phyloP scores from a whole-genome alignment of 2,797 vertebrate genomes.

The Hydrophis major region DNA sequence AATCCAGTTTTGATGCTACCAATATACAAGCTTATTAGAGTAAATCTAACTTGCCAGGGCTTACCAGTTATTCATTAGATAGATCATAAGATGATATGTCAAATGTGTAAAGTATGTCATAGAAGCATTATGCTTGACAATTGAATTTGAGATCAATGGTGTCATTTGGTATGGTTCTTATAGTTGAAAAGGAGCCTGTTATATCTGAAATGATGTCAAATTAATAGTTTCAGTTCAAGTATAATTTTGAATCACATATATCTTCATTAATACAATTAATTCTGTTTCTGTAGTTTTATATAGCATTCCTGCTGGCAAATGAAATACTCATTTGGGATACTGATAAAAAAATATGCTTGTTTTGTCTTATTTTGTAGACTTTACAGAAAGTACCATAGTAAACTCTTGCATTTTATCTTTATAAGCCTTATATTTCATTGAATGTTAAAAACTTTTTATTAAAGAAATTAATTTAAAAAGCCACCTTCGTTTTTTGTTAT shows the following conservation, averaged over 20 bases:
- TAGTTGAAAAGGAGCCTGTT: neutral
- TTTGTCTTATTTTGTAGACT: slow-evolving; percentile 37
- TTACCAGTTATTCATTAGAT: neutral
- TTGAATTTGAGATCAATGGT: neutral
- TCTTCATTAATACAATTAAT: neutral
- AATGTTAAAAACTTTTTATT: neutral
- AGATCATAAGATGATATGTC: neutral
- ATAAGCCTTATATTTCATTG: neutral
- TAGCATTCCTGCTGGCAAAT: neutral
- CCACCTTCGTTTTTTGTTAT: neutral
- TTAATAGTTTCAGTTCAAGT: neutral
- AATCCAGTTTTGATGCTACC: neutral
- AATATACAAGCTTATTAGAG: neutral
- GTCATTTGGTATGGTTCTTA: neutral
- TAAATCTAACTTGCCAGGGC: neutral
- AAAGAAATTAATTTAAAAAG: neutral
- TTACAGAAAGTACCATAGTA: slow-evolving; percentile 57
- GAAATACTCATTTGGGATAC: neutral
- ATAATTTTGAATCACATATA: neutral
- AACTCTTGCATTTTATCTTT: slow-evolving; percentile 43
- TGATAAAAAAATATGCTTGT: slow-evolving; percentile 5
- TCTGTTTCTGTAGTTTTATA: slow-evolving; percentile 7
- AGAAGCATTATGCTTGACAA: neutral
- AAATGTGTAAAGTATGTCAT: neutral
- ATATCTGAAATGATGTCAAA: neutral